phyloP scores from a whole-genome alignment of 2,797 vertebrate genomes.

The Poeciliopsis gracilis region DNA sequence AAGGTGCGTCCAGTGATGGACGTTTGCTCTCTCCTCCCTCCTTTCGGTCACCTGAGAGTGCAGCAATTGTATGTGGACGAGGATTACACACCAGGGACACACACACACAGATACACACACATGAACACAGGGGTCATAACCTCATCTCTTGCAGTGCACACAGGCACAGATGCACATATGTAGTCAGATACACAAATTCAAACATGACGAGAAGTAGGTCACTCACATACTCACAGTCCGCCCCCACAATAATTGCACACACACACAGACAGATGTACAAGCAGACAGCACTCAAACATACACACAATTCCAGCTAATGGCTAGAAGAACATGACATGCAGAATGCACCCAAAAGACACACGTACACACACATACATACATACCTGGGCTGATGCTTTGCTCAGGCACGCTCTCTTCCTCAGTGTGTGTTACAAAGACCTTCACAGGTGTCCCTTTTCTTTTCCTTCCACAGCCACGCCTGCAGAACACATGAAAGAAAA shows the following conservation, averaged over 20 bases:
- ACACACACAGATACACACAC: slow-evolving; percentile 35
- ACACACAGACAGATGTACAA: slow-evolving; percentile 34
- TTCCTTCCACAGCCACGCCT: slow-evolving; percentile 85
- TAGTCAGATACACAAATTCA: slow-evolving; percentile 39
- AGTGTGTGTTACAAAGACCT: slow-evolving; percentile 82
- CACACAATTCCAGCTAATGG: slow-evolving; percentile 23
- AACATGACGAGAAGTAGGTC: slow-evolving; percentile 62
- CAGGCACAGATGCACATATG: slow-evolving; percentile 59
- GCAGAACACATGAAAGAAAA: slow-evolving; percentile 41
- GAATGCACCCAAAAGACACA: slow-evolving; percentile 45
- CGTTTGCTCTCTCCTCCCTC: slow-evolving; percentile 67
- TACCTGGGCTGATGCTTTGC: slow-evolving; percentile 77
- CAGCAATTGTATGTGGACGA: slow-evolving; percentile 56
- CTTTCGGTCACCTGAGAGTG: slow-evolving; percentile 73
- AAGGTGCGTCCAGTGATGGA: slow-evolving; percentile 47
- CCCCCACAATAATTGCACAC: slow-evolving; percentile 56
- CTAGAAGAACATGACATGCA: slow-evolving; percentile 40
- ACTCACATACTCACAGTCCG: slow-evolving; percentile 55
- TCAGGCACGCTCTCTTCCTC: slow-evolving; percentile 81
- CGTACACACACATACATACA: slow-evolving; percentile 61
- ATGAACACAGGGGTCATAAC: slow-evolving; percentile 58
- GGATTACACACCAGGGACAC: slow-evolving; percentile 55
- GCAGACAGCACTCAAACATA: slow-evolving; percentile 40
- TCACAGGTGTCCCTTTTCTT: slow-evolving; percentile 85
- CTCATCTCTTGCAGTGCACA: slow-evolving; percentile 60